Base-by-base conservation (phyloP, 1,140 invertebrate genomes). In the Pachyrhynchus sulphureomaculatus region DNA sequence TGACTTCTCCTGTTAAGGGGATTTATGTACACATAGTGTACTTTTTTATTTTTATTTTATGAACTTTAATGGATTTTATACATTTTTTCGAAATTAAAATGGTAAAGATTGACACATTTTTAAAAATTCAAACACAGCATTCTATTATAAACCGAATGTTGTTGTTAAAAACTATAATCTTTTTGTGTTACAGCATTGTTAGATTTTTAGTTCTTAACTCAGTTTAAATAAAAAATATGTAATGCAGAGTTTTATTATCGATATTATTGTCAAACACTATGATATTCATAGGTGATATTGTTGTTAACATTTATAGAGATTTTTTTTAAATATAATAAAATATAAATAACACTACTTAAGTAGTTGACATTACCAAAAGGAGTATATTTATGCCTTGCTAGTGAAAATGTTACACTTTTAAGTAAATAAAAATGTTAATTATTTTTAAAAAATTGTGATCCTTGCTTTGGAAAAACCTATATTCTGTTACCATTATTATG, bases 221-320 rank as follows among this genome's bases (percentile, higher is more conserved):
- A 24, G 3, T 20, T 23, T 17, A 18, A 51, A 51, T 37, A 15
- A 29, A 26, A 32, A 13, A 2, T n/a, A 4, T n/a, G n/a, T n/a
- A n/a, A n/a, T n/a, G n/a, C 9, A 18, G 6, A 32, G 32, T 34
- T n/a, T 10, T 20, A 36, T 21, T 34, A 18, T 54, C 20, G 37
- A 54, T 54, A 54, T 54, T 42, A 15, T 41, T 54, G 26, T 23
- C 4, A 12, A 13, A 49, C 34, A 51, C 15, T 26, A 54, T 54
- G 51, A 54, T 54, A 54, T 54, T 54, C 51, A 54, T 54, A 54
- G 26, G 51, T 54, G 51, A 54, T 54, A 54, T 39, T 54, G 51
- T 54, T 54, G 20, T 54, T 54, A 41, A 51, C 17, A n/a, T 29
- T 15, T 47, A 32, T 47, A 47, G 21, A 20, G 20, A 51, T 12